Evolutionary conservation across 2,888 invertebrate species (phyloP).

Genomic region (Hypomecis atomaria): DNA sequence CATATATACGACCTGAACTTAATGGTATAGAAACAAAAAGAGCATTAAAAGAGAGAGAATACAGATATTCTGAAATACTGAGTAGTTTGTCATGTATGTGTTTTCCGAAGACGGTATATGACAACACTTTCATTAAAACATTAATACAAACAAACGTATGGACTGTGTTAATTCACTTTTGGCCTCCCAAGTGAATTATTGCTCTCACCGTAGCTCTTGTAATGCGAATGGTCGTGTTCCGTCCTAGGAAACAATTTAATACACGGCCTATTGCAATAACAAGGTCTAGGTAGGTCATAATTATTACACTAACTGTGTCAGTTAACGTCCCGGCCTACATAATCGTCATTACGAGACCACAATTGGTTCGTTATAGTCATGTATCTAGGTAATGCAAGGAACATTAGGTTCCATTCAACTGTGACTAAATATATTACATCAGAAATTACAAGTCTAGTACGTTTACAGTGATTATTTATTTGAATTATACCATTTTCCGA

Average conservation of each 20-base stretch:
- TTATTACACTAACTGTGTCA: background rate
- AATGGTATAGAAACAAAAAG: background rate
- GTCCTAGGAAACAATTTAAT: too few relatives aligned
- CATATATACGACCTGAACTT: conserved; percentile 22
- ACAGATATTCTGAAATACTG: too few relatives aligned
- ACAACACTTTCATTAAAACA: too few relatives aligned
- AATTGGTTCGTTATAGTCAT: conserved; percentile 17
- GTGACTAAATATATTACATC: conserved; percentile 39
- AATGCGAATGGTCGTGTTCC: too few relatives aligned
- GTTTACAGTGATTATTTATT: background rate
- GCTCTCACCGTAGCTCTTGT: too few relatives aligned
- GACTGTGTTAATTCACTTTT: too few relatives aligned
- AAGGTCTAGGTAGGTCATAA: background rate
- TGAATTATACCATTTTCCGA: background rate
- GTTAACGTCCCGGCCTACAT: background rate
- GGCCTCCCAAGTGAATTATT: too few relatives aligned
- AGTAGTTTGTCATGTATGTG: too few relatives aligned
- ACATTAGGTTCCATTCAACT: conserved; percentile 49
- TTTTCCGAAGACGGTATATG: too few relatives aligned
- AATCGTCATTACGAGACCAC: conserved; percentile 27
- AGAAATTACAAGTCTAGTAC: conserved; percentile 22
- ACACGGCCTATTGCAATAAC: background rate
- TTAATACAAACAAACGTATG: too few relatives aligned
- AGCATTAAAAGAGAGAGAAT: too few relatives aligned
- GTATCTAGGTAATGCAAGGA: conserved; percentile 39